Evolutionary conservation across 2,888 invertebrate genomes (phyloP).

Genomic region (Andrena fulva): DNA sequence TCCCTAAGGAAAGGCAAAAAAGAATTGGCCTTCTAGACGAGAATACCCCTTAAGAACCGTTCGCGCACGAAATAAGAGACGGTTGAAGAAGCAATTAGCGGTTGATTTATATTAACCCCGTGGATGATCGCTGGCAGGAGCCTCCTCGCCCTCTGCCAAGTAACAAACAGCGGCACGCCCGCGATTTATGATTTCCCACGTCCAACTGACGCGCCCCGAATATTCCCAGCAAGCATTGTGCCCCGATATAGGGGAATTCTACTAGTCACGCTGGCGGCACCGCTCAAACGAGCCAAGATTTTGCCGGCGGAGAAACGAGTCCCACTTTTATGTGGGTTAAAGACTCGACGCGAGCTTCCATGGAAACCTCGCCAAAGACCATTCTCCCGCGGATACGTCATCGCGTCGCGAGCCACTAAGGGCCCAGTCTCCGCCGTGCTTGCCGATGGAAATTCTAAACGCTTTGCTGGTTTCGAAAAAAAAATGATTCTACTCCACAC

Average conservation of each 20-base stretch:
- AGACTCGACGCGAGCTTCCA: conserved; percentile 34
- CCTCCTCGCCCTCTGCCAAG: conserved; percentile 24
- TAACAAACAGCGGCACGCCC: not conserved
- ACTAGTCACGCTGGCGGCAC: not conserved
- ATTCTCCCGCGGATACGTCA: conserved; percentile 18
- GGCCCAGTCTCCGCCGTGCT: no score
- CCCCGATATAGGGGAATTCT: conserved; percentile 2
- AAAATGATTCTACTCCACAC: no score
- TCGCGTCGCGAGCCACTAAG: not conserved
- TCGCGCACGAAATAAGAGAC: no score
- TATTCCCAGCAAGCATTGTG: not conserved
- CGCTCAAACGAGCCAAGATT: conserved; percentile 5
- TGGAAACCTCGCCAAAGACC: conserved; percentile 42
- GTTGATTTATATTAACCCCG: conserved; percentile 38
- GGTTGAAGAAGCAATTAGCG: conserved; percentile 28
- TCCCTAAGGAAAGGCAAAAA: no score
- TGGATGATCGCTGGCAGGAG: conserved; percentile 28
- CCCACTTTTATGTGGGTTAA: conserved; percentile 56
- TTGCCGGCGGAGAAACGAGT: conserved; percentile 22
- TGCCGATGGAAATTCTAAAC: not conserved
- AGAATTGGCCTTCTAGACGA: no score
- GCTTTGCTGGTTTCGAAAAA: no score
- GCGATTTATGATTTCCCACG: conserved; percentile 5
- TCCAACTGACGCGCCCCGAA: not conserved
- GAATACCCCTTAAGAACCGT: no score